Evolutionary conservation across 2,113 vertebrate species (phyloP), one percentile per base, ranked within the genome.

Genomic region (Trichechus manatus): DNA sequence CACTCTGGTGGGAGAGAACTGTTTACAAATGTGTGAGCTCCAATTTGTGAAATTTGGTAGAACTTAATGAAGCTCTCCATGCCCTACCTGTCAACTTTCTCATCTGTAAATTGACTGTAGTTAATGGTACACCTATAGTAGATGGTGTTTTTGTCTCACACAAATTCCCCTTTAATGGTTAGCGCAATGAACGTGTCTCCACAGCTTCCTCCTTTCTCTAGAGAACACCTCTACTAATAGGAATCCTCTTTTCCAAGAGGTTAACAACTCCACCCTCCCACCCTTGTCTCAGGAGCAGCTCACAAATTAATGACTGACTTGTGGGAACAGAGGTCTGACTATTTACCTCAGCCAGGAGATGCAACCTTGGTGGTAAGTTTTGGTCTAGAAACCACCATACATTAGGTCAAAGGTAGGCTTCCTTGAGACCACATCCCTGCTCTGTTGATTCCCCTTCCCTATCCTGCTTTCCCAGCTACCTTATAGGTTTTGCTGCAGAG

Each of bases 121-220:
- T 22, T 44, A 86, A 56, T 75, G 42, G 10, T 66, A 22, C 14
- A 59, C 23, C 17, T 36, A 13, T 72, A 86, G 25, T 42, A 95
- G 29, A 91, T 13, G 3, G 7, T 79, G 25, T n/a, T 53, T 42
- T 8, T 70, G 33, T 1, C 2, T 9, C 33, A 15, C 2, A 90
- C 20, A 74, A 39, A 61, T 56, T 64, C 10, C 11, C 15, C 1
- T n/a, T 61, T 50, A 29, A 20, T n/a, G 9, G 0, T 3, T 1
- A 39, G 25, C 1, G 11, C 4, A 47, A 31, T 1, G 6, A 4
- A 59, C 6, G 29, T 0, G 27, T 47, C 9, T 6, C 4, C 8
- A 66, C 25, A 39, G 7, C 6, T 61, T 8, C 3, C 3, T 42
- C 0, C 82, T 59, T 94, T 50, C 36, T 31, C 5, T 77, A n/a